Percentiles rank a stretch among this genome's conserved stretches.
phyloP scores from a whole-genome alignment of 2,113 vertebrate genomes.

The Mus spicilegus region DNA sequence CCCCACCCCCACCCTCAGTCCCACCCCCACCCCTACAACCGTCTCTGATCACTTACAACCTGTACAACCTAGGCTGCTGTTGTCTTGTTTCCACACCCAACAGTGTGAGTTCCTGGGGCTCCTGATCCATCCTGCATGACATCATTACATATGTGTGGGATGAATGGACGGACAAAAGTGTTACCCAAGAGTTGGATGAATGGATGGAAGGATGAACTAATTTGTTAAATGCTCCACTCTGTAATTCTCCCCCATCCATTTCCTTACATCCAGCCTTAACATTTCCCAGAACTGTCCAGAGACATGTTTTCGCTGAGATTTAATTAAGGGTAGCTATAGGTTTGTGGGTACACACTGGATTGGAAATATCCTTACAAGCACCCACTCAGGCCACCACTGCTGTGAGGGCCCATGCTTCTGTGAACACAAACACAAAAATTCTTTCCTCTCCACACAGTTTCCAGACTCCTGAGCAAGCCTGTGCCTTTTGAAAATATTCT shows the following conservation, averaged over 20 bases:
- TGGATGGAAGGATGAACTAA: background rate
- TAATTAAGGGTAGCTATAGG: background rate
- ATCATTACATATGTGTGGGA: too few relatives aligned
- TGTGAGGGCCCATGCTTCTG: background rate
- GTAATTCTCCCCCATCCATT: background rate
- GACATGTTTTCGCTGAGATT: background rate
- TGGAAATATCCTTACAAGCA: background rate
- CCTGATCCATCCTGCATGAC: background rate
- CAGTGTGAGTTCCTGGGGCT: background rate
- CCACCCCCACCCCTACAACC: background rate
- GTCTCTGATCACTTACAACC: background rate
- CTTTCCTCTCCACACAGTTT: background rate
- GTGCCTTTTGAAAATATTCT: conserved; percentile 8
- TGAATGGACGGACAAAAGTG: background rate
- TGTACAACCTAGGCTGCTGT: background rate
- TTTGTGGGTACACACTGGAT: background rate
- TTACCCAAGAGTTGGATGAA: background rate
- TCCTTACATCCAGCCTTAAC: background rate
- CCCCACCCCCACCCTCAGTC: too few relatives aligned
- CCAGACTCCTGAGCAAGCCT: background rate
- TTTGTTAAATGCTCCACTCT: background rate
- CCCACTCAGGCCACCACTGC: background rate
- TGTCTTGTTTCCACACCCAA: background rate
- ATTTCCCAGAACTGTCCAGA: background rate
- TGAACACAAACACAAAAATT: background rate